Conservation (phyloP, 2,113 vertebrate genomes). For the Daboia siamensis region DNA sequence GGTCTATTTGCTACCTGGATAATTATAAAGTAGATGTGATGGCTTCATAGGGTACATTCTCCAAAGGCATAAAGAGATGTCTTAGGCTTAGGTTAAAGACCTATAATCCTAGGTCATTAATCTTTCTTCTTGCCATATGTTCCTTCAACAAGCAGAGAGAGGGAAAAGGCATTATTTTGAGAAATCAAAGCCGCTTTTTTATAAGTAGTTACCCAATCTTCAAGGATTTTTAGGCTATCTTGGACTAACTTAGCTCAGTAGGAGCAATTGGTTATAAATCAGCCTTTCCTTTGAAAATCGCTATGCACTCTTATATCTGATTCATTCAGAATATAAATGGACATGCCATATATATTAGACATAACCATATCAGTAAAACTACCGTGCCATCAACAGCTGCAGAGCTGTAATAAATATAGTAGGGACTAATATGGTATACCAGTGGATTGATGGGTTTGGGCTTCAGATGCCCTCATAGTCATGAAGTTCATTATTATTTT, state of each 20-base stretch:
- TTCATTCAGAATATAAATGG: background rate
- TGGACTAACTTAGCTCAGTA: background rate
- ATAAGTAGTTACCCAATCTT: conserved; percentile 34
- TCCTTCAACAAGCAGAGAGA: conserved; percentile 14
- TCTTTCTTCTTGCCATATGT: conserved; percentile 48
- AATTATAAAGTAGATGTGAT: conserved; percentile 37
- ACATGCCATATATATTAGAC: background rate
- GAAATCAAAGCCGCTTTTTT: conserved; percentile 28
- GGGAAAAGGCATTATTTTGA: conserved; percentile 27
- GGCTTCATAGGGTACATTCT: conserved; percentile 42
- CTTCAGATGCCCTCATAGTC: background rate
- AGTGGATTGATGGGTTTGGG: background rate
- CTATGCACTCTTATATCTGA: background rate
- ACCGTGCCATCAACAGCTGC: background rate
- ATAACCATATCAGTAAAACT: background rate
- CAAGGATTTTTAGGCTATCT: conserved; percentile 16
- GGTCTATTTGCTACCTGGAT: conserved; percentile 58
- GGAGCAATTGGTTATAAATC: background rate
- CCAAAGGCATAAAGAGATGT: conserved; percentile 50
- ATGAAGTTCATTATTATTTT: background rate
- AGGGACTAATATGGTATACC: background rate
- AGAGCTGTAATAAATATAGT: background rate
- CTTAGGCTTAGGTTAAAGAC: conserved; percentile 48
- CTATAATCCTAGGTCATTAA: conserved; percentile 60
- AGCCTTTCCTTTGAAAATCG: background rate